These are phyloP conservation scores for Serranus cabrilla DNA, from an alignment of 2,797 vertebrate species.

Conservation along the genomic window DNA sequence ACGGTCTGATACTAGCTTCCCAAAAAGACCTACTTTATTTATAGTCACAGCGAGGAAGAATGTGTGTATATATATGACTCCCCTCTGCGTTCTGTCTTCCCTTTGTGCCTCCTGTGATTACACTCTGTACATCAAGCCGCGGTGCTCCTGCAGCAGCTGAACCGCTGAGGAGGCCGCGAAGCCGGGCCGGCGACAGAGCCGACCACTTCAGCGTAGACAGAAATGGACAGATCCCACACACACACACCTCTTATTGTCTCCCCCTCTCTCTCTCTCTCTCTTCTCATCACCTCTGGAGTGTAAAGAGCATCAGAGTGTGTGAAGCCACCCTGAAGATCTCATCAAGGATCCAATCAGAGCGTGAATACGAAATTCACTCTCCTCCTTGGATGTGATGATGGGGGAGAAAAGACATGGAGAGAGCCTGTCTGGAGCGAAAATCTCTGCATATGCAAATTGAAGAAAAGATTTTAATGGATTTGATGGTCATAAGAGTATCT, in stretches of 20 bases:
- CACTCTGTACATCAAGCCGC: slow-evolving; percentile 85
- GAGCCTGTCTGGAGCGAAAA: slow-evolving; percentile 64
- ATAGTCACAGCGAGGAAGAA: slow-evolving; percentile 18
- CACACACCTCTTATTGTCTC: slow-evolving; percentile 53
- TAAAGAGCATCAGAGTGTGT: slow-evolving; percentile 70
- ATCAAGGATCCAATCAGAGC: slow-evolving; percentile 88
- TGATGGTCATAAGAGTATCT: slow-evolving; percentile 64
- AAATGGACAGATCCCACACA: slow-evolving; percentile 84
- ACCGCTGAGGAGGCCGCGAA: slow-evolving; percentile 41
- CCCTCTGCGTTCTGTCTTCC: slow-evolving; percentile 79
- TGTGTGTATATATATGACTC: slow-evolving; percentile 70
- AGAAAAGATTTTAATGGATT: slow-evolving; percentile 76
- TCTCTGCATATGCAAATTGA: slow-evolving; percentile 91
- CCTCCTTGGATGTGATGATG: slow-evolving; percentile 73
- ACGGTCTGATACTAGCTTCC: slow-evolving; percentile 46
- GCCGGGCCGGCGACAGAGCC: slow-evolving; percentile 60
- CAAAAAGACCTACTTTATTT: slow-evolving; percentile 23
- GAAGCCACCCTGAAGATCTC: slow-evolving; percentile 85
- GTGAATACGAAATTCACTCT: slow-evolving; percentile 76
- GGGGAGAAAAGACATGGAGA: slow-evolving; percentile 26
- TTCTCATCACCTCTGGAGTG: slow-evolving; percentile 81
- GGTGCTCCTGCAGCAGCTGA: slow-evolving; percentile 63
- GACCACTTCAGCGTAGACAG: slow-evolving; percentile 92
- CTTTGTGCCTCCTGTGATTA: slow-evolving; percentile 91
- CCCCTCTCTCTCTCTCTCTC: slow-evolving; percentile 23